Evolutionary conservation across 1,140 invertebrate species (phyloP), one percentile per base, ranked within the genome.

Genomic region (Druon quercuslanigerum): DNA sequence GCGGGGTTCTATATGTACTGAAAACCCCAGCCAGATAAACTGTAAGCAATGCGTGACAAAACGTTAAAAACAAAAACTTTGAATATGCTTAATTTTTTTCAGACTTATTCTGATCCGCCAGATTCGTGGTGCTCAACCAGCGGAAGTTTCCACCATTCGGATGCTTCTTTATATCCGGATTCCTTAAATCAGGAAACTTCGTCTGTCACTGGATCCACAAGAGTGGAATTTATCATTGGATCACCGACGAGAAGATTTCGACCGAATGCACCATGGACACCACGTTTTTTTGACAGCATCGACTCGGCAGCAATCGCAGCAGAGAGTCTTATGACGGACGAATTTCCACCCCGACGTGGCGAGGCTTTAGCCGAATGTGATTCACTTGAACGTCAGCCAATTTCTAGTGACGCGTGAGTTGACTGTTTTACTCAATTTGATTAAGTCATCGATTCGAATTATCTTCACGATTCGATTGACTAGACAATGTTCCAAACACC

Each of bases 331-430:
- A 77, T 83, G 72, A 87, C 90, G 79, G 84, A 92, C 83, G 87
- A 91, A 80, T 89, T 90, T 82, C 84, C 90, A 80, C 56, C 86
- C 75, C 76, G 88, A 79, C 72, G 89, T 25, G 89, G 92, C 51
- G 93, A 93, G 77, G 92, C 92, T 7, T 84, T 93, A 73, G 92
- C 93, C 19, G 92, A 93, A 78, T 92, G 91, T 82, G 93, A 93
- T 81, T 93, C 92, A 5, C 87, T 93, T 40, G 93, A 93, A 75
- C 86, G 82, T 74, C 88, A 87, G 73, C 84, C 83, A 12, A 87
- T 90, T 40, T 90, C 87, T 3, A 90, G 85, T 78, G 88, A 90
- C 25, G 84, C 80, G 51, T 88, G 79, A 52, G 76, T 79, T 0
- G 75, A 76, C 71, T 73, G 17, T 54, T 50, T 50, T 51, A n/a